phyloP scores from a whole-genome alignment of 2,888 invertebrate genomes.

The Myopa tessellatipennis region DNA sequence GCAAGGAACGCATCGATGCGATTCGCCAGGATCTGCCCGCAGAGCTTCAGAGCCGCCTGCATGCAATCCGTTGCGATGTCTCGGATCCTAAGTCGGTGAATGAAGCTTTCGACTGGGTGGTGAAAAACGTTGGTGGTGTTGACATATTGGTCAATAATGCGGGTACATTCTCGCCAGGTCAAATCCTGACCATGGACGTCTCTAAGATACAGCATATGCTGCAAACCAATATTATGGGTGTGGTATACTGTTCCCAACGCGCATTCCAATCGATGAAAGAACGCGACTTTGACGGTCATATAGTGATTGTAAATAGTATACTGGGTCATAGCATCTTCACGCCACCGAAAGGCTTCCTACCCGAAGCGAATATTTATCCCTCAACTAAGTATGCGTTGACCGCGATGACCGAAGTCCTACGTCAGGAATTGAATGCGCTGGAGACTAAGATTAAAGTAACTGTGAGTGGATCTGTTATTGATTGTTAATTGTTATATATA shows the following conservation, averaged over 20 bases:
- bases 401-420: slow-evolving; percentile 60
- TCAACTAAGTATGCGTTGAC: slow-evolving; percentile 61
- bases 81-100: slow-evolving; percentile 70
- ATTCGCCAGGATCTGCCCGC: slow-evolving; percentile 51
- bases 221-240: slow-evolving; percentile 69
- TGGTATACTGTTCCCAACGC: slow-evolving; percentile 68
- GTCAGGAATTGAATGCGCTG: slow-evolving; percentile 60
- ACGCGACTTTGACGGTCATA: slow-evolving; percentile 65
- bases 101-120: slow-evolving; percentile 70
- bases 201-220: slow-evolving; percentile 58
- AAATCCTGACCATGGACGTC: slow-evolving; percentile 52
- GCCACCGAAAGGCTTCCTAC: slow-evolving; percentile 54
- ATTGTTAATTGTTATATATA: too few species aligned
- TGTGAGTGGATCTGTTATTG: slow-evolving; percentile 37
- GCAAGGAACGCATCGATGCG: slow-evolving; percentile 68
- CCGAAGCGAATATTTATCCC: slow-evolving; percentile 61
- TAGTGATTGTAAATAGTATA: slow-evolving; percentile 68
- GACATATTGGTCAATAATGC: slow-evolving; percentile 74
- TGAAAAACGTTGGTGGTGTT: slow-evolving; percentile 70
- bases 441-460: slow-evolving; percentile 55
- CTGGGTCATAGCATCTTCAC: slow-evolving; percentile 58
- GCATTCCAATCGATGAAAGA: slow-evolving; percentile 70
- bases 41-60: slow-evolving; percentile 58
- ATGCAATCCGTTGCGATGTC: slow-evolving; percentile 69
- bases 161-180: slow-evolving; percentile 63